Conservation (phyloP, 35 echinoderm and acorn worm species). For the Anneissia japonica region DNA sequence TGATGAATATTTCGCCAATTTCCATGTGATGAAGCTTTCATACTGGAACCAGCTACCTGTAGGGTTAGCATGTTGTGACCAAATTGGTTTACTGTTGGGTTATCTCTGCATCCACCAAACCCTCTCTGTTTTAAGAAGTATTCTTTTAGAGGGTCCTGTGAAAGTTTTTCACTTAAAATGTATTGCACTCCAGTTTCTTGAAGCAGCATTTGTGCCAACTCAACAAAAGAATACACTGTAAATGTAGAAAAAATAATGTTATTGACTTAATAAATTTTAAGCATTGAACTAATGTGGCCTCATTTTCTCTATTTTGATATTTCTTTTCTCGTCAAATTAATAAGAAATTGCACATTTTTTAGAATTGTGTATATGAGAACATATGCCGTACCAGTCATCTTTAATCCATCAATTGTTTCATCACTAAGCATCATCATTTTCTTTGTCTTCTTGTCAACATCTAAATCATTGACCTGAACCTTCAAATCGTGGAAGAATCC, state of each 20-base stretch:
- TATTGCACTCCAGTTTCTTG: slow-evolving; percentile 33
- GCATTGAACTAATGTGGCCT: background rate
- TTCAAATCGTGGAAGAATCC: background rate
- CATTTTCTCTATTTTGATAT: background rate
- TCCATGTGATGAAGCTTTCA: background rate
- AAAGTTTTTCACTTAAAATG: slow-evolving; percentile 43
- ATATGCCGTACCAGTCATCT: background rate
- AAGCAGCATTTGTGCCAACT: slow-evolving; percentile 37
- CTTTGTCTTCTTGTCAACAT: background rate
- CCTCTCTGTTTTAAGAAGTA: slow-evolving; percentile 43
- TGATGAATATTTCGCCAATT: background rate
- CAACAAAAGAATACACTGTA: slow-evolving; percentile 48
- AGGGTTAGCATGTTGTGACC: slow-evolving; percentile 17
- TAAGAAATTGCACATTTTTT: background rate
- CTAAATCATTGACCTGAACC: background rate
- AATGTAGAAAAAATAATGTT: background rate
- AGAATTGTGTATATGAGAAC: background rate
- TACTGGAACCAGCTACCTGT: background rate
- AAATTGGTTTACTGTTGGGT: slow-evolving; percentile 42
- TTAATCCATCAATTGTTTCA: background rate
- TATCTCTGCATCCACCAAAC: slow-evolving; percentile 25
- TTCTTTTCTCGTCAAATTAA: background rate
- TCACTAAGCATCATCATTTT: background rate
- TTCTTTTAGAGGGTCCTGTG: slow-evolving; percentile 43
- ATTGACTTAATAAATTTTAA: background rate